A percentile compares a stretch with the other conserved stretches of the same genome.
These are phyloP conservation scores for Apamea sordens DNA, from an alignment of 2,888 invertebrate genomes.

Conservation along the genomic window DNA sequence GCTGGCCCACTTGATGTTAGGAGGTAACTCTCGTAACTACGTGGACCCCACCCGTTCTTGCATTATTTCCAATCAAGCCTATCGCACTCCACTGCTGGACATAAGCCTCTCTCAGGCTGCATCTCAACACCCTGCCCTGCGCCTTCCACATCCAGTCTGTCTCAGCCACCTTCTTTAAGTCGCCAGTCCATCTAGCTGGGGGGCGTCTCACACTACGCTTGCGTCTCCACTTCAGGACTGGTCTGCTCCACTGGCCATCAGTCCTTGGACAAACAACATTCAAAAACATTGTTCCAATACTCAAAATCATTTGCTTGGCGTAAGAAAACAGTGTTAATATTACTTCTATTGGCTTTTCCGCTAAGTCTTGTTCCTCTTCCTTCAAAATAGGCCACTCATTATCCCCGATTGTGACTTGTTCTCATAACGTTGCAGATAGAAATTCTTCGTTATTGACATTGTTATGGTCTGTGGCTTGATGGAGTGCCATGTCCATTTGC, in stretches of 20 bases:
- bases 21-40: neutral
- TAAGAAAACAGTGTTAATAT: neutral
- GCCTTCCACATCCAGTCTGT: too few relatives aligned
- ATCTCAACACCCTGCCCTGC: too few relatives aligned
- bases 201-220: too few relatives aligned
- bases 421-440: neutral
- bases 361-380: neutral
- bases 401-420: neutral
- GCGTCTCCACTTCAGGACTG: too few relatives aligned
- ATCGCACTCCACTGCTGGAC: too few relatives aligned
- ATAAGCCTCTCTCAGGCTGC: too few relatives aligned
- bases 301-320: neutral
- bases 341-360: neutral
- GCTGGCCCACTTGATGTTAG: neutral
- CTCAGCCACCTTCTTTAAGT: too few relatives aligned
- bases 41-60: neutral
- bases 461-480: neutral
- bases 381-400: neutral
- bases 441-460: neutral
- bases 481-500: neutral
- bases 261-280: too few relatives aligned
- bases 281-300: too few relatives aligned
- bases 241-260: too few relatives aligned
- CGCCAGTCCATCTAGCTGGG: too few relatives aligned
- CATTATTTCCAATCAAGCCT: neutral